Evolutionary conservation across 2,113 vertebrate species (phyloP).

Genomic region (human (Homo sapiens)): DNA sequence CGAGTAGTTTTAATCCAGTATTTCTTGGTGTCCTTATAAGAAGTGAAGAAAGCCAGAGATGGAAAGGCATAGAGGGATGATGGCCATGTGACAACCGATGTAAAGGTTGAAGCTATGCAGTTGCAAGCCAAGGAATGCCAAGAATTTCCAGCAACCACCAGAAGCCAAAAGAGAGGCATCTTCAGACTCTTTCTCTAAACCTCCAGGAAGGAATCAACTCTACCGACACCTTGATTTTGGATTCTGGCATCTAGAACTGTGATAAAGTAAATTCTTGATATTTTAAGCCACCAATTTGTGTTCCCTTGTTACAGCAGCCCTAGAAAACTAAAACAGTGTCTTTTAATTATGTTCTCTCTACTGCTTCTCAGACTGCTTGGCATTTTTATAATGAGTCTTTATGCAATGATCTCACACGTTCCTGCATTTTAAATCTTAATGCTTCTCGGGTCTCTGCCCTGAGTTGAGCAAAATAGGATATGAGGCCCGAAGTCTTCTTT

Average conservation of each 20-base stretch:
- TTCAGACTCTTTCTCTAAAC: background rate
- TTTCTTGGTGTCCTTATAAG: background rate
- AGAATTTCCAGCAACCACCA: background rate
- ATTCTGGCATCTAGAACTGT: background rate
- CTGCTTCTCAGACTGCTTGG: background rate
- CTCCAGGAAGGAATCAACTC: background rate
- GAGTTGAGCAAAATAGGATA: background rate
- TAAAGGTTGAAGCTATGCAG: background rate
- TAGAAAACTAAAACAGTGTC: background rate
- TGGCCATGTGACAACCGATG: fast-evolving
- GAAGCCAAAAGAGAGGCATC: background rate
- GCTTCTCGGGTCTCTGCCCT: background rate
- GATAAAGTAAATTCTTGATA: background rate
- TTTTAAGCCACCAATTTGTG: background rate
- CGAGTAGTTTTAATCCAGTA: background rate
- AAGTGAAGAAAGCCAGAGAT: background rate
- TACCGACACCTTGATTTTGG: background rate
- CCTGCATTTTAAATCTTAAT: background rate
- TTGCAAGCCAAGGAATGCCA: background rate
- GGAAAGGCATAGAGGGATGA: background rate
- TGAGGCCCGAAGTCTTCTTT: background rate
- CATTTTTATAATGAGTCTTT: background rate
- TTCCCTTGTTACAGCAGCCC: background rate
- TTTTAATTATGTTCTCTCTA: background rate
- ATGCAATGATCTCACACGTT: background rate